phyloP scores from a whole-genome alignment of 2,113 vertebrate genomes.

The Antigone vipio region DNA sequence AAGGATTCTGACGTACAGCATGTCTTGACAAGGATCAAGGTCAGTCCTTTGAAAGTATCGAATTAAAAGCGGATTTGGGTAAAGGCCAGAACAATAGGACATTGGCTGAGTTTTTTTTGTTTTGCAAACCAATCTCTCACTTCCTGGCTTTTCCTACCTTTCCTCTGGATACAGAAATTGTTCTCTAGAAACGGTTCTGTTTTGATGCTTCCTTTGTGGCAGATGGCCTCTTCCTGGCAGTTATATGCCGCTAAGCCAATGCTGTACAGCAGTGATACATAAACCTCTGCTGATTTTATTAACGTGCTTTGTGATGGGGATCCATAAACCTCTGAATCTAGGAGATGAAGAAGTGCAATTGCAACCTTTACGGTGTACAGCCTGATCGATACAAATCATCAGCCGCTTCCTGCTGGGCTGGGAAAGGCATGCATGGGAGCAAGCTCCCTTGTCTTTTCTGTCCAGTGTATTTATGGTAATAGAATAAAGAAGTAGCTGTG shows the following conservation, averaged over 20 bases:
- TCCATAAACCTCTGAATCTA: background rate
- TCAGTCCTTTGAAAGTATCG: background rate
- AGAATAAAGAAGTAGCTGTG: background rate
- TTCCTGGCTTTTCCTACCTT: background rate
- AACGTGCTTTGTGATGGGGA: background rate
- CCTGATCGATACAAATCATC: background rate
- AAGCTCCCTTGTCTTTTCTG: background rate
- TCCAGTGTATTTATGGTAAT: background rate
- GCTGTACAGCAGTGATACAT: background rate
- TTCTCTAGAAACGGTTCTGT: background rate
- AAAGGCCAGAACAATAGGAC: background rate
- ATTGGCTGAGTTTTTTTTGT: background rate
- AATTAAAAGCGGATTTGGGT: background rate
- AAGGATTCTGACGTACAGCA: background rate
- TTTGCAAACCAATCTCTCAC: background rate
- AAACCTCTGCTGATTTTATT: slow-evolving; percentile 33
- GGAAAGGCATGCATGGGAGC: background rate
- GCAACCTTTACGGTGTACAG: background rate
- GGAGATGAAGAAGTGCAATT: background rate
- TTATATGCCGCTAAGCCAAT: background rate
- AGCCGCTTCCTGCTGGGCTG: background rate
- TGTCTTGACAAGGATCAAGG: background rate
- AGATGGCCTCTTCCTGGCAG: slow-evolving; percentile 22
- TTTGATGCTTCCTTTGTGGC: background rate
- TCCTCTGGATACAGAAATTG: background rate